Base-by-base conservation (phyloP, 2,113 vertebrate genomes). In the Pungitius pungitius region DNA sequence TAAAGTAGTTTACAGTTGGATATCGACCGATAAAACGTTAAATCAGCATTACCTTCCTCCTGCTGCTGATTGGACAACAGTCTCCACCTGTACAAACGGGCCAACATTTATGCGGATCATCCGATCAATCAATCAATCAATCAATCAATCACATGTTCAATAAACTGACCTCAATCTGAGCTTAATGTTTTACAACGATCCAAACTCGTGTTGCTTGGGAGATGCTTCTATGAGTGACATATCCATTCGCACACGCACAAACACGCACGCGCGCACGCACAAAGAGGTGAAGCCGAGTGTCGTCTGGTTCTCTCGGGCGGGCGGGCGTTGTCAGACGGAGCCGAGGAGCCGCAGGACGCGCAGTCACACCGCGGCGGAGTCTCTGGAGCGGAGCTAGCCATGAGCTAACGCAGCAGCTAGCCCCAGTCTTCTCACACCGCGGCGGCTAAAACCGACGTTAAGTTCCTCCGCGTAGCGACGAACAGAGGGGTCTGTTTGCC, bases 321-420 rank as follows among this genome's bases (percentile, higher is more conserved):
- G 87, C 81, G 88, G 90, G 90, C 90, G 90, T 90, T 89, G 90
- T 64, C 89, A 80, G 77, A 45, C 84, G 17, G 73, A 87, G 83
- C 85, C 86, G 26, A 84, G 82, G 33, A 35, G 88, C 88, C 84
- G 67, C 80, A 81, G 77, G 74, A 80, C 78, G 75, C 39, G 69
- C 80, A 77, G 73, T 73, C 84, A 65, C 70, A 56, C 84, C 56
- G 83, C 77, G 66, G 83, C 81, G 79, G 7, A 52, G 73, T 80
- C 76, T 77, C 66, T 33, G 82, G 33, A 35, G 33, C 33, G 33
- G 87, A 87, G 84, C 82, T 89, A 92, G 78, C 85, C 91, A 91
- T 91, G 91, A 92, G 87, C 91, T 92, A 91, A 92, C 87, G 17
- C 6, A 83, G 79, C 3, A 75, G 78, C 80, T 77, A 82, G 75